Evolutionary conservation across 2,797 vertebrate species (phyloP), one percentile per base, ranked within the genome.

Genomic region (Myotis pilosus): DNA sequence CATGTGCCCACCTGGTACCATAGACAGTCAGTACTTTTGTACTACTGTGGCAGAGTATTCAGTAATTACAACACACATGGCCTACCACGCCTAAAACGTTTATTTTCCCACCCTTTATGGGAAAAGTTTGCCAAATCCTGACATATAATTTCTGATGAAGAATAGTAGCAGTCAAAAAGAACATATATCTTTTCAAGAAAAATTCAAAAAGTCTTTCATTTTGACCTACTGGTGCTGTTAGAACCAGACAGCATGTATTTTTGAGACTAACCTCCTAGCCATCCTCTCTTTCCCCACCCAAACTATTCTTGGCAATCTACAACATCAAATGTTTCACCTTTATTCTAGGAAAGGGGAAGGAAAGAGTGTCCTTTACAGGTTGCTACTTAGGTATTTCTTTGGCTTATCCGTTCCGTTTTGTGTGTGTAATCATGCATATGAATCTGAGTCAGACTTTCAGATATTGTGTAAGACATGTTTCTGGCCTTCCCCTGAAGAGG

Each of bases 71-170:
- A 38, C 44, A 72, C n/a, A 53, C 6, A 3, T 72, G 44, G 68
- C 20, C 53, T 74, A 3, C 55, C 49, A 33, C 83, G 38, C 49
- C 38, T 85, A 12, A 83, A 17, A 74, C 53, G 3, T 79, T 75
- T 74, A 8, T 22, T 68, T 15, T 44, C 64, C 92, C 78, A 7
- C n/a, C 22, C 3, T 82, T 75, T 68, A 47, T 0, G 13, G 87
- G 38, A 89, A 66, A 91, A 41, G 12, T 64, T 88, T 86, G 74
- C n/a, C 82, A 95, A 92, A 87, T 74, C 62, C 82, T 92, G 62
- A 47, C 20, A 38, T n/a, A 62, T 16, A 71, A 13, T 68, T 33
- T 62, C 33, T 71, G 9, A 22, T 74, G 55, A 84, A 6, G 33
- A 47, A 69, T 68, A 36, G 19, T 78, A 44, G 6, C 47, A 25